Evolutionary conservation across 2,113 vertebrate genomes (phyloP).

Genomic region (Tichodroma muraria): DNA sequence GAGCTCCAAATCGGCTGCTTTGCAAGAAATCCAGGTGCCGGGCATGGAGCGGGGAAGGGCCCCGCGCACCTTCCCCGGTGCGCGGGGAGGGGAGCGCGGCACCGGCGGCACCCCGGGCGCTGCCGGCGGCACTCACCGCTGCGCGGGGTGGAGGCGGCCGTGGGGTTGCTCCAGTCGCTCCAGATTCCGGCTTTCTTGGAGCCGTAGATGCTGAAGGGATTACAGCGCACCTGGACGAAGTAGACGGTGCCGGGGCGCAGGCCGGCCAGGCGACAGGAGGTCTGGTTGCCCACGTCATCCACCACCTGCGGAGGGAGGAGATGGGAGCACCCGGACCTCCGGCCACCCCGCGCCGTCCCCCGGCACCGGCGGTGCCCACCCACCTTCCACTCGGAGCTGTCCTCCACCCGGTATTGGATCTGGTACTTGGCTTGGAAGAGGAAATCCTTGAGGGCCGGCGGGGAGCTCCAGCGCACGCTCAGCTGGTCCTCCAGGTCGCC

Average conservation of each 20-base stretch:
- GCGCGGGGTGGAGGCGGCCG: constrained; percentile 90
- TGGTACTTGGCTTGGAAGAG: constrained; percentile 97
- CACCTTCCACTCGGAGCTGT: constrained; percentile 95
- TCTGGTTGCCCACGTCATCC: constrained; percentile 95
- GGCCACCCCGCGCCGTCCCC: rapidly evolving
- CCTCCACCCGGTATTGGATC: constrained; percentile 94
- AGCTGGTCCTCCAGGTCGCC: constrained; percentile 93
- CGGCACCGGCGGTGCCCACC: rapidly evolving
- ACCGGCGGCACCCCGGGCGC: not conserved
- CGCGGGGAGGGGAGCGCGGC: not conserved
- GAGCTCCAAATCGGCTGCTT: constrained; percentile 48
- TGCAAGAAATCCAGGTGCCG: constrained; percentile 64
- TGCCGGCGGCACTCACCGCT: constrained; percentile 75
- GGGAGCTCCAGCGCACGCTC: constrained; percentile 88
- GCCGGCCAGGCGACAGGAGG: constrained; percentile 90
- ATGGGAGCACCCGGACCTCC: rapidly evolving
- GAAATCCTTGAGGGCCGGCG: constrained; percentile 88
- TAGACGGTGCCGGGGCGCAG: constrained; percentile 91
- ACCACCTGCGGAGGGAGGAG: constrained; percentile 78
- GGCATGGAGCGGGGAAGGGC: constrained; percentile 12
- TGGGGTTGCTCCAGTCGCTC: constrained; percentile 97
- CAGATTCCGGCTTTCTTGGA: constrained; percentile 95
- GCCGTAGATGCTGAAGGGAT: constrained; percentile 94
- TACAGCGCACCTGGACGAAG: constrained; percentile 96
- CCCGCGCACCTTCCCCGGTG: not conserved